Evolutionary conservation across 1,140 invertebrate genomes (phyloP).

Genomic region (Sycophaga agraensis): DNA sequence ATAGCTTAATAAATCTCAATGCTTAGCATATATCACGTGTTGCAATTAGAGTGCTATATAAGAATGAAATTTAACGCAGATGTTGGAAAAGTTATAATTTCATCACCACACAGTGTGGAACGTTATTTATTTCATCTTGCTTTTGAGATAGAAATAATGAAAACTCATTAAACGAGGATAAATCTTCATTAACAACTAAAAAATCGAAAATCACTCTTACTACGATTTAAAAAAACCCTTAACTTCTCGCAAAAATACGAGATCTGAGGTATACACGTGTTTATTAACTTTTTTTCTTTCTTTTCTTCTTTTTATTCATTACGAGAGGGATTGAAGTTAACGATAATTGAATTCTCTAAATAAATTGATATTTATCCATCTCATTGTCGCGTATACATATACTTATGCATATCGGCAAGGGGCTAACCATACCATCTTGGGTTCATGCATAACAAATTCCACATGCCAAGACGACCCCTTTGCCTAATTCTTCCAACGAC

Average conservation of each 20-base stretch:
- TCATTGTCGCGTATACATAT: conserved; percentile 34
- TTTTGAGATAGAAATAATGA: conserved; percentile 18
- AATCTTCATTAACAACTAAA: conserved; percentile 25
- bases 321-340: conserved; percentile 39
- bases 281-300: conserved; percentile 35
- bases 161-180: conserved; percentile 9
- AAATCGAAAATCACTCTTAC: conserved; percentile 27
- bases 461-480: conserved; percentile 57
- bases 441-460: conserved; percentile 61
- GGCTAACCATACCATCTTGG: conserved; percentile 53
- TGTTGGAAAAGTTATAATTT: conserved; percentile 1
- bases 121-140: conserved; percentile 24
- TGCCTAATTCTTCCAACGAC: conserved; percentile 32
- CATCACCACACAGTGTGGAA: conserved; percentile 15
- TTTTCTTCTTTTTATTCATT: conserved; percentile 33
- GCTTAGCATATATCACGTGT: conserved; percentile 12
- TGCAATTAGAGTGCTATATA: conserved; percentile 10
- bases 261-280: conserved; percentile 21
- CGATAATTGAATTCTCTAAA: conserved; percentile 50
- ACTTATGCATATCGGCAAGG: conserved; percentile 42
- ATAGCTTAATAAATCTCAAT: conserved; percentile 23
- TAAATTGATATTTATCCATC: conserved; percentile 45
- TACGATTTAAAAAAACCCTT: conserved; percentile 22
- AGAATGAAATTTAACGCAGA: conserved; percentile 14
- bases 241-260: conserved; percentile 22